Evolutionary conservation across 1,140 invertebrate genomes (phyloP).

Genomic region (Manduca sexta): DNA sequence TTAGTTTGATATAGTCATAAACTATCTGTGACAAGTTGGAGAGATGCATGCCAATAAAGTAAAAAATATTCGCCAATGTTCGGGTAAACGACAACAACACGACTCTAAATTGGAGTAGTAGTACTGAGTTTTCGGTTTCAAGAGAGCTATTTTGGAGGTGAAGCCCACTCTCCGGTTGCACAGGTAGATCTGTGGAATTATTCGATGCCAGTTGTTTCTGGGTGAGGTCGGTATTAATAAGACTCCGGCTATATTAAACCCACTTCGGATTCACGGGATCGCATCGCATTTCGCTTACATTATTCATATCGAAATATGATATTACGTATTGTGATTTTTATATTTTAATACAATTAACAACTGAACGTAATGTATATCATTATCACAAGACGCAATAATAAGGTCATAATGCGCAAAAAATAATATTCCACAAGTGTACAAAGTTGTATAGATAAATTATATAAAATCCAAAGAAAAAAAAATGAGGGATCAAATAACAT

Average conservation of each 20-base stretch:
- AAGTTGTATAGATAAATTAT: too few species aligned
- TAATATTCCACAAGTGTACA: too few species aligned
- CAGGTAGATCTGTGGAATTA: constrained; percentile 41
- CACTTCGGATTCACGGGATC: constrained; percentile 32
- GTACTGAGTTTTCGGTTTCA: constrained; percentile 30
- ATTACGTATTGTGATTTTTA: background rate
- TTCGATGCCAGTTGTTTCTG: constrained; percentile 35
- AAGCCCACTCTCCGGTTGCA: constrained; percentile 24
- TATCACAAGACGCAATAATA: too few species aligned
- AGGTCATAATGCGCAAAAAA: too few species aligned
- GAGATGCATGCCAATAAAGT: background rate
- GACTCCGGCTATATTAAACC: constrained; percentile 47
- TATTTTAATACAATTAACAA: too few species aligned
- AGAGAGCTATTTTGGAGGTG: constrained; percentile 35
- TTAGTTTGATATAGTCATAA: constrained; percentile 37
- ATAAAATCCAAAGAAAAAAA: too few species aligned
- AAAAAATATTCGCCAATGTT: constrained; percentile 3
- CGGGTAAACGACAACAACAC: background rate
- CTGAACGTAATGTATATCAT: too few species aligned
- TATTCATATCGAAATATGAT: background rate
- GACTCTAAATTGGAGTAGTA: constrained; percentile 39
- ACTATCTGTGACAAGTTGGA: constrained; percentile 6
- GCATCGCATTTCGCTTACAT: constrained; percentile 36
- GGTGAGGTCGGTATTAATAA: constrained; percentile 49
- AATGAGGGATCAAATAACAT: too few species aligned